phyloP scores from a whole-genome alignment of 2,797 vertebrate species.

The Pseudochromis fuscus region DNA sequence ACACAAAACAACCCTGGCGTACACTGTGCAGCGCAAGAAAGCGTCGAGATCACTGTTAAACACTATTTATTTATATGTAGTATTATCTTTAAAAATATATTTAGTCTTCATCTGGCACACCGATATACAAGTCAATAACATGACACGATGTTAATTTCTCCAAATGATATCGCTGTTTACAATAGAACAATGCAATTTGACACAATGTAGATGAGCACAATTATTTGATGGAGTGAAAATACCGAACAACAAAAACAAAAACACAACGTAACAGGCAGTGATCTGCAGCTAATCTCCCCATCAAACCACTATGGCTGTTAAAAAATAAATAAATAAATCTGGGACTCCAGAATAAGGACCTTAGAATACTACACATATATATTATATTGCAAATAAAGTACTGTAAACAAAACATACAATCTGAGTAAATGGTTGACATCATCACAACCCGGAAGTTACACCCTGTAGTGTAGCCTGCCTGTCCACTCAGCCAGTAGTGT shows the following conservation, averaged over 20 bases:
- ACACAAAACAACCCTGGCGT: neutral
- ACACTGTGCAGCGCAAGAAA: neutral
- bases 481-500: conserved; percentile 64
- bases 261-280: neutral
- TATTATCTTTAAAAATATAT: neutral
- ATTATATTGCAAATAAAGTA: neutral
- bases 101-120: neutral
- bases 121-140: neutral
- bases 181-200: neutral
- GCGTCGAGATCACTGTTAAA: neutral
- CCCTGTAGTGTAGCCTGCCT: conserved; percentile 35
- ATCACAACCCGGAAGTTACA: conserved; percentile 80
- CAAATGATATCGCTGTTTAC: conserved; percentile 52
- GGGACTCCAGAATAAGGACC: accelerated
- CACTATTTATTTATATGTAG: accelerated
- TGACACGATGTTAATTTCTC: neutral
- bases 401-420: conserved; percentile 3
- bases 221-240: neutral
- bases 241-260: neutral
- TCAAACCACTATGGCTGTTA: neutral
- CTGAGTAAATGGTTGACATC: neutral
- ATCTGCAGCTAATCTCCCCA: accelerated
- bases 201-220: neutral
- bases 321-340: too few species aligned
- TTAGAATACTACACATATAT: neutral